Base-by-base conservation (phyloP, 2,113 vertebrate species). In the Phylloscopus trochiloides region DNA sequence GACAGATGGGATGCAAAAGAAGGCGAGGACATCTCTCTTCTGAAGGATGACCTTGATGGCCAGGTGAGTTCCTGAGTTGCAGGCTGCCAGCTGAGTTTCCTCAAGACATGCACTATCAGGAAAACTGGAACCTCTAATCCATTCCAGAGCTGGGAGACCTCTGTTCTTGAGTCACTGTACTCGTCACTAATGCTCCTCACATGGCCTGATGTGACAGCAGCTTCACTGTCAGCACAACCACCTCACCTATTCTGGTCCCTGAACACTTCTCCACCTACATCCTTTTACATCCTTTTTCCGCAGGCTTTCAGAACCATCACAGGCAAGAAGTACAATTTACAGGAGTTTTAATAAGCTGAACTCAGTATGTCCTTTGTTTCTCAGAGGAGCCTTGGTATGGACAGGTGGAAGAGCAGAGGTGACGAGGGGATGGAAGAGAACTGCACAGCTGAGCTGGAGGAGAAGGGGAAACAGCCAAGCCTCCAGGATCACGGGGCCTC, bases 1-100 rank as follows among this genome's bases (percentile, higher is more conserved):
- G 77, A 36, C 89, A 98, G 98, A 67, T 98, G 97, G 97, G 98
- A 98, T 62, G 31, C 42, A 54, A 98, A 98, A 93, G 98, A 97
- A 95, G 95, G 91, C 22, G 97, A 97, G 40, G 96, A 97, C 40
- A 45, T 88, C 36, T 47, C 62, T 75, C 73, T 92, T 85, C 79
- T 92, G 94, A 97, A 97, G 67, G 96, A 98, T 91, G 96, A 97
- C 18, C 59, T 32, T 15, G 96, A 95, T 21, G 66, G 84, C 54
- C 97, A 96, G 91, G 98, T 98, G 81, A 95, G 97, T 90, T 78
- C 77, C 25, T 19, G 15, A 80, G n/a, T 4, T 89, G 22, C 40
- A 67, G 57, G 51, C 36, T 67, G 21, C 36, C 38, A 74, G 59
- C 38, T 43, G 25, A 40, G 34, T 38, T 67, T 73, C 32, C 70